Percentiles rank a stretch among this genome's conserved stretches.
phyloP scores from a whole-genome alignment of 2,797 vertebrate species.

The Macroramphosus scolopax region DNA sequence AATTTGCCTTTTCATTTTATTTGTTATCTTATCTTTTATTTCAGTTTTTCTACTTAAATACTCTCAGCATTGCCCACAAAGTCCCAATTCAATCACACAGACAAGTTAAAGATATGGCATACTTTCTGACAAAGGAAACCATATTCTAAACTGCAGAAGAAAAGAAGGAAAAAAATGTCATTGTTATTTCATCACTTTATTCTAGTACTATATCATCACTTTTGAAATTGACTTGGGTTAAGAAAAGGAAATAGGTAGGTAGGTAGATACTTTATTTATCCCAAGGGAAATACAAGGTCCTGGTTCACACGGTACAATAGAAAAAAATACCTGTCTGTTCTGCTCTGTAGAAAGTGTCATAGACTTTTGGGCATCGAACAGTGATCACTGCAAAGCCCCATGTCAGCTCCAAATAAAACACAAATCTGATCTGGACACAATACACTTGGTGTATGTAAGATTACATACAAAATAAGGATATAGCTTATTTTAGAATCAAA shows the following conservation, averaged over 20 bases:
- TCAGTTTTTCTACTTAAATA: no score
- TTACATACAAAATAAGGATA: slow-evolving; percentile 36
- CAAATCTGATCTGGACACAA: slow-evolving; percentile 35
- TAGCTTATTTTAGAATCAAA: slow-evolving; percentile 50
- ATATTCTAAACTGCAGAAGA: slow-evolving; percentile 17
- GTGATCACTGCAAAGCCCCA: slow-evolving; percentile 49
- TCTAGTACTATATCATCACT: slow-evolving; percentile 64
- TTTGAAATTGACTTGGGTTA: slow-evolving; percentile 60
- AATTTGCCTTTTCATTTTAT: no score
- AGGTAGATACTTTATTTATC: no score
- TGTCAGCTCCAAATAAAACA: slow-evolving; percentile 38
- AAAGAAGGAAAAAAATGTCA: slow-evolving; percentile 4
- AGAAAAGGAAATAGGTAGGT: no score
- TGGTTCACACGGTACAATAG: slow-evolving; percentile 60
- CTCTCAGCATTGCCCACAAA: no score
- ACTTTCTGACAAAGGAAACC: background rate
- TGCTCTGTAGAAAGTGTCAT: slow-evolving; percentile 57
- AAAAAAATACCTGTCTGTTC: slow-evolving; percentile 53
- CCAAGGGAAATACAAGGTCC: slow-evolving; percentile 65
- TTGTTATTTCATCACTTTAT: slow-evolving; percentile 63
- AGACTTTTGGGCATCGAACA: slow-evolving; percentile 49
- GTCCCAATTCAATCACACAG: no score
- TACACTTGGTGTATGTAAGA: slow-evolving; percentile 43
- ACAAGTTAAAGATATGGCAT: no score
- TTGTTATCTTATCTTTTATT: no score